Base-by-base conservation (phyloP, 2,113 vertebrate species). In the Actinemys pallida region DNA sequence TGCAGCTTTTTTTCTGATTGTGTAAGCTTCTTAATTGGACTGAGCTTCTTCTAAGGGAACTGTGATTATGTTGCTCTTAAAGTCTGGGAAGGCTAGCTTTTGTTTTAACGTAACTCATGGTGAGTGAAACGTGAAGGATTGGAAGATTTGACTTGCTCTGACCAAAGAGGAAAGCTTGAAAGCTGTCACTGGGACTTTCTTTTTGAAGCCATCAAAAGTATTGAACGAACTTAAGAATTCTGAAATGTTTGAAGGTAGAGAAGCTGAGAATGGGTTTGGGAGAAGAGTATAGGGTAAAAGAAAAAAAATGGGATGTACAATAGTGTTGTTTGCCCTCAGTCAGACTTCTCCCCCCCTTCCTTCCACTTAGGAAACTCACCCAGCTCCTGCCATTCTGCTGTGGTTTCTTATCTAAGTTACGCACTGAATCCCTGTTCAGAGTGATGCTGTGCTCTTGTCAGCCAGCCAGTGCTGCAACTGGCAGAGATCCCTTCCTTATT, bases 31-130 rank as follows among this genome's bases (percentile, higher is more conserved):
- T 95, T 53, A 79, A 31, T 85, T 95, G 83, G 39, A 85, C 88
- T 93, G 81, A 81, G 81, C 92, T 54, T 81, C 79, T 95, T 96
- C 89, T 90, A 90, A 59, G 52, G 2, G 50, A 91, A 92, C 95
- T 92, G 88, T 92, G 95, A 57, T 52, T 81, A 79, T 92, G 86
- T 88, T 88, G 81, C 47, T 83, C 79, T 92, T 0, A 75, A 75
- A 0, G 14, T 83, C 83, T 94, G 84, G 76, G 57, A 81, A 2
- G 6, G 54, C 82, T 87, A 87, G 86, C 24, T 78, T 10, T 88
- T 52, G 90, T 92, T 85, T 27, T n/a, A 95, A 96, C n/a, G 76
- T 87, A 65, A n/a, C 92, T 85, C 88, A 83, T 9, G 84, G 54
- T 79, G 75, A 88, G 13, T 87, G 65, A 54, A 80, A 59, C 83